Evolutionary conservation across 2,888 invertebrate species (phyloP), one percentile per base, ranked within the genome.

Genomic region (Pteria penguin): DNA sequence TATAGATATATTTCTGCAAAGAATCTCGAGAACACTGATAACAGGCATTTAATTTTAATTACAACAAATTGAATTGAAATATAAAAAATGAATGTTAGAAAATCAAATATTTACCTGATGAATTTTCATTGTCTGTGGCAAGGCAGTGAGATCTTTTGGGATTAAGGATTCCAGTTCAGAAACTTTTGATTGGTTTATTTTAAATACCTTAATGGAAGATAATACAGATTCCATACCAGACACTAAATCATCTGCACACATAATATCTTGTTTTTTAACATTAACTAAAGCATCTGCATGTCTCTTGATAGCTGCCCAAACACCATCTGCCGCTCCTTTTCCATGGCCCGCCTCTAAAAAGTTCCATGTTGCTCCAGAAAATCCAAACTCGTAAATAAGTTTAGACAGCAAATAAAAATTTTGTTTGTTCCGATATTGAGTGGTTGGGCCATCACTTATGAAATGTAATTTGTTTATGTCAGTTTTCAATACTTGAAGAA

Each of bases 381-480:
- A 62, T 88, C 83, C 83, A 82, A 88, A 26, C 14, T 80, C 74
- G 52, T 76, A 73, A 1, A 78, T 74, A 33, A 68, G 67, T 4
- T 61, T 76, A 5, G 74, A 62, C 45, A 81, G 33, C n/a, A 82
- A 55, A 36, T 72, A 81, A 82, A 92, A 91, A 86, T 91, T 91
- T 0, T 79, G 82, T 83, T 91, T 91, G 75, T 92, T 89, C 27
- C 89, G 69, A 71, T 92, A 91, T 72, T 91, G 91, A 4, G 88
- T 90, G 0, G 85, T 84, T 3, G 92, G 91, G 3, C 91, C 88
- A 80, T 92, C 92, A 73, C 88, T 91, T 3, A 89, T 29, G 67
- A 89, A 81, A 36, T 82, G 77, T 4, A 84, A 45, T 4, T 33
- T 18, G n/a, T 32, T 55, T 22, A 61, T 52, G 14, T 57, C 26